Conservation (phyloP, 2,888 invertebrate species). For the Trichacis sp. region DNA sequence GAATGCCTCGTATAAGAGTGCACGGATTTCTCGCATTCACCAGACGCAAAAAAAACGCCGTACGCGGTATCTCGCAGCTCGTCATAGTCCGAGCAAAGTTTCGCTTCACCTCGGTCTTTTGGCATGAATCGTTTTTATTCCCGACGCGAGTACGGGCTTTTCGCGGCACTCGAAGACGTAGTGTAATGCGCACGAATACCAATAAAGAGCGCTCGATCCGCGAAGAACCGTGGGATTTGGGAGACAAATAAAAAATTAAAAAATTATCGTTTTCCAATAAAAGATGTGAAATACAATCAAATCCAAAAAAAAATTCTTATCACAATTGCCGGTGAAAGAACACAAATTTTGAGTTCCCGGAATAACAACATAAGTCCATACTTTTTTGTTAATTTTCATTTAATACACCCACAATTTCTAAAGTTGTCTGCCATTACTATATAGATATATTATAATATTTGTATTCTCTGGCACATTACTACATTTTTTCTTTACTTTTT, state of each 20-base stretch:
- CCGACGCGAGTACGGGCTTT: conserved; percentile 14
- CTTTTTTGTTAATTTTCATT: too few species aligned
- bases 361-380: too few species aligned
- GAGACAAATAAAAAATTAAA: not conserved
- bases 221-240: not conserved
- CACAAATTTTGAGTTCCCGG: too few species aligned
- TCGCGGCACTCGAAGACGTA: conserved; percentile 16
- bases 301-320: too few species aligned
- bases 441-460: too few species aligned
- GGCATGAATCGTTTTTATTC: conserved; percentile 30
- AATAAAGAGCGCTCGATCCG: not conserved
- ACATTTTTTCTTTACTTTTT: too few species aligned
- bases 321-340: too few species aligned
- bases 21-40: conserved; percentile 22
- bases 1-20: conserved; percentile 17
- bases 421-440: too few species aligned
- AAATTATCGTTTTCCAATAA: too few species aligned
- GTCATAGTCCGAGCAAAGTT: conserved; percentile 40
- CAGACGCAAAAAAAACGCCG: conserved; percentile 6
- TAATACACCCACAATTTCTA: too few species aligned
- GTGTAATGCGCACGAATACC: conserved; percentile 15
- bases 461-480: too few species aligned
- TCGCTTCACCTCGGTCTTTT: conserved; percentile 24
- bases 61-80: conserved; percentile 34
- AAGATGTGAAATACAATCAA: too few species aligned